These are phyloP conservation scores for Linurgus olivaceus DNA, from an alignment of 2,797 vertebrate genomes.

Conservation along the genomic window DNA sequence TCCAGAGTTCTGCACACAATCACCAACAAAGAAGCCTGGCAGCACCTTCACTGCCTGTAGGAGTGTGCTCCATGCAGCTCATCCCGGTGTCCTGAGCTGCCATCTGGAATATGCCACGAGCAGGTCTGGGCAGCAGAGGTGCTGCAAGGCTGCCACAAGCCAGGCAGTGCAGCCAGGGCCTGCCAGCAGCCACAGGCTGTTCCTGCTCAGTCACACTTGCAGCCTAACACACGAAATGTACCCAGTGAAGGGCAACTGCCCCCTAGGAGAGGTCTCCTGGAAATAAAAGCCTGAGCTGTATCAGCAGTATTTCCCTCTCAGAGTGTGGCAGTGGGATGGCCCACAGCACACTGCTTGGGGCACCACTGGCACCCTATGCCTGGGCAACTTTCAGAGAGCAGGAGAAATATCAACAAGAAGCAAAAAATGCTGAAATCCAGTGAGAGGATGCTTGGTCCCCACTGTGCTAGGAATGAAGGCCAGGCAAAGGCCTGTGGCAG, in stretches of 20 bases:
- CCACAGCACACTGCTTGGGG: not conserved
- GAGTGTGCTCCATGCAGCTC: not conserved
- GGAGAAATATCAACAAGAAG: not conserved
- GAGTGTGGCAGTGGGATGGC: rapidly evolving
- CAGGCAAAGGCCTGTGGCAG: not conserved
- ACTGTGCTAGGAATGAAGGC: not conserved
- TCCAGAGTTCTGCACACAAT: not conserved
- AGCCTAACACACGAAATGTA: not conserved
- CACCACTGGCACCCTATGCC: rapidly evolving
- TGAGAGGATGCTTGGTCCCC: not conserved
- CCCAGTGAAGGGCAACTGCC: not conserved
- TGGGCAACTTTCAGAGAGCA: not conserved
- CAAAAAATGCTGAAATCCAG: not conserved
- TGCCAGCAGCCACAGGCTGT: not conserved
- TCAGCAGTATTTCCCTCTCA: not conserved
- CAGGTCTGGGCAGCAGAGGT: conserved; percentile 1
- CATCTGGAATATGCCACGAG: not conserved
- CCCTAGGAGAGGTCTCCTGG: not conserved
- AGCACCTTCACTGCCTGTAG: not conserved
- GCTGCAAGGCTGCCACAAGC: not conserved
- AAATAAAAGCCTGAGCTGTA: not conserved
- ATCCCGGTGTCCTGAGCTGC: not conserved
- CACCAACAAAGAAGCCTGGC: conserved; percentile 6
- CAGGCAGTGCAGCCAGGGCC: not conserved
- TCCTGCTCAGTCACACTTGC: conserved; percentile 14